A percentile compares a stretch with the other conserved stretches of the same genome.
Conservation (phyloP, 2,113 vertebrate species). For the Prochilodus magdalenae region DNA sequence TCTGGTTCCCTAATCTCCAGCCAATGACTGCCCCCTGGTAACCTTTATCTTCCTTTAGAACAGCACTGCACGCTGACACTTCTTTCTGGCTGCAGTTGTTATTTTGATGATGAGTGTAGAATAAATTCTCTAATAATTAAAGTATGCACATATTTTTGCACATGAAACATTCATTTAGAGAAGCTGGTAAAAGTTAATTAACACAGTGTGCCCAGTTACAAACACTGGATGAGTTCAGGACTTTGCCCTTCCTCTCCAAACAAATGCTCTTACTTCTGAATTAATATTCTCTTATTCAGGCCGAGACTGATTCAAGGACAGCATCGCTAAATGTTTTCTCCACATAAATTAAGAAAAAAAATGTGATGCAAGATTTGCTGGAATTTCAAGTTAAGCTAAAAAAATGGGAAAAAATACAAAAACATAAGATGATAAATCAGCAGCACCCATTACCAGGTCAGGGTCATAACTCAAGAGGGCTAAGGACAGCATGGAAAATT, state of each 20-base stretch:
- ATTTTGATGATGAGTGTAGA: too few relatives aligned
- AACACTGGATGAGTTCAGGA: background rate
- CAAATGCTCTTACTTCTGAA: background rate
- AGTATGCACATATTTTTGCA: conserved; percentile 37
- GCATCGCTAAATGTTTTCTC: background rate
- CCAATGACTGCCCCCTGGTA: too few relatives aligned
- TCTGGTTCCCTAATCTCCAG: too few relatives aligned
- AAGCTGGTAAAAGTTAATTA: conserved; percentile 18
- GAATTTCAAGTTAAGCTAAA: conserved; percentile 8
- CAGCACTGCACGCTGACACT: too few relatives aligned
- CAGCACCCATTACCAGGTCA: conserved; percentile 46
- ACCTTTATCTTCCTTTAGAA: too few relatives aligned
- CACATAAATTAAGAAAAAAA: background rate
- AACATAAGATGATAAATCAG: conserved; percentile 53
- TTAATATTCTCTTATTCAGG: conserved; percentile 16
- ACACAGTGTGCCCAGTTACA: background rate
- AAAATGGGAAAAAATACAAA: conserved; percentile 30
- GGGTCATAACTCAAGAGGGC: conserved; percentile 61
- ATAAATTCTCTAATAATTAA: background rate
- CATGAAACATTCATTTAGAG: background rate
- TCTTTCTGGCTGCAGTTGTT: too few relatives aligned
- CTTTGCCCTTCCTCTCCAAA: conserved; percentile 13
- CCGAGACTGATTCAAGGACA: conserved; percentile 24
- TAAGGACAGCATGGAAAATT: conserved; percentile 59
- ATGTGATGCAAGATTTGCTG: conserved; percentile 16